Percentiles rank a stretch among this genome's conserved stretches.
These are phyloP conservation scores for Luehdorfia chinensis DNA, from an alignment of 1,140 invertebrate species.

Conservation along the genomic window DNA sequence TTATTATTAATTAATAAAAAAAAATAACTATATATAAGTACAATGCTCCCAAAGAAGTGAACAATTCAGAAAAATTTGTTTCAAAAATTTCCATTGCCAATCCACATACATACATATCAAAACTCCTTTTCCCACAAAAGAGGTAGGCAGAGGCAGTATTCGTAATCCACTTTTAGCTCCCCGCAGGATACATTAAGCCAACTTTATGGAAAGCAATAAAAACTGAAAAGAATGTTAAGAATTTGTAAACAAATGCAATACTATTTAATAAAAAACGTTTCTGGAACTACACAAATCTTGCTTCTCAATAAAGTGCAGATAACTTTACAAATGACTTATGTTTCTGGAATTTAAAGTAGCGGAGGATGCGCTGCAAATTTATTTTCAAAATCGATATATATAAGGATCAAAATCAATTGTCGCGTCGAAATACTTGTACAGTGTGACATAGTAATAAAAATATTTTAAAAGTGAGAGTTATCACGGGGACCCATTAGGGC, in stretches of 20 bases:
- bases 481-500: constrained; percentile 68
- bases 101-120: too few relatives aligned
- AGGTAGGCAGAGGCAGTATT: too few relatives aligned
- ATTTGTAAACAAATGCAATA: constrained; percentile 43
- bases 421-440: constrained; percentile 24
- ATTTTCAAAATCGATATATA: constrained; percentile 21
- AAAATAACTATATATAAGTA: too few relatives aligned
- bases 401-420: constrained; percentile 29
- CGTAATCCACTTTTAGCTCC: too few relatives aligned
- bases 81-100: too few relatives aligned
- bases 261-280: constrained; percentile 49
- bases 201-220: too few relatives aligned
- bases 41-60: too few relatives aligned
- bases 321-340: constrained; percentile 73
- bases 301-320: constrained; percentile 73
- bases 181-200: too few relatives aligned
- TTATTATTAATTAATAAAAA: too few relatives aligned
- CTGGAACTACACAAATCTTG: constrained; percentile 58
- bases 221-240: constrained; percentile 39
- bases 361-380: constrained; percentile 9
- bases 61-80: too few relatives aligned
- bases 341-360: constrained; percentile 62
- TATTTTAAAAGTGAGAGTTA: constrained; percentile 73
- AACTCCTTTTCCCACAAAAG: too few relatives aligned
- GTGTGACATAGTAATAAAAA: constrained; percentile 67